Evolutionary conservation across 2,113 vertebrate species (phyloP).

Genomic region (Uria lomvia): DNA sequence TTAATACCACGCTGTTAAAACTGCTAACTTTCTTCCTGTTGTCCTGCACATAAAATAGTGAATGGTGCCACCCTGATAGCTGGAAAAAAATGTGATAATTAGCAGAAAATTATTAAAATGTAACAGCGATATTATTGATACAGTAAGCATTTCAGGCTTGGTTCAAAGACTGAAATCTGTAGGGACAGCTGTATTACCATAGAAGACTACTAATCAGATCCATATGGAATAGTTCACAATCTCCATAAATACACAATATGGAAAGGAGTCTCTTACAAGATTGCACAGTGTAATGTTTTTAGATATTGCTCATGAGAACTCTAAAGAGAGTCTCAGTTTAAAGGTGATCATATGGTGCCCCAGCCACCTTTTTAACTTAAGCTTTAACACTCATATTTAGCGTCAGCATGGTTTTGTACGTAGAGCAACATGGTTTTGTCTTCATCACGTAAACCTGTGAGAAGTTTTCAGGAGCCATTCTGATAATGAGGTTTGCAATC

Average conservation of each 20-base stretch:
- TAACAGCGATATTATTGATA: neutral
- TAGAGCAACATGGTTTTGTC: constrained; percentile 7
- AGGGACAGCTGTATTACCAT: neutral
- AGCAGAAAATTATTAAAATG: neutral
- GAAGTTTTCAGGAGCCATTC: constrained; percentile 67
- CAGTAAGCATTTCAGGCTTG: neutral
- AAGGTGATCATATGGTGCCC: neutral
- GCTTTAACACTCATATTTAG: neutral
- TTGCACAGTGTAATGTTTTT: neutral
- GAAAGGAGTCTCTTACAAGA: neutral
- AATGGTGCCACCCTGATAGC: neutral
- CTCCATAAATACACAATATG: neutral
- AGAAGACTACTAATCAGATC: neutral
- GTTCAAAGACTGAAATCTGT: neutral
- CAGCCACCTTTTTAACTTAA: neutral
- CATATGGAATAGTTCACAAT: neutral
- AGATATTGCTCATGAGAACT: neutral
- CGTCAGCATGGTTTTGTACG: neutral
- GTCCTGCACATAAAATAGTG: neutral
- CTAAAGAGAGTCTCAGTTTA: neutral
- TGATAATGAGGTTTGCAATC: constrained; percentile 83
- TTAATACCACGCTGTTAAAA: neutral
- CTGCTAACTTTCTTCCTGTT: neutral
- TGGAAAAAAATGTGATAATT: neutral
- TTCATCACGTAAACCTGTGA: constrained; percentile 24